Evolutionary conservation across 2,113 vertebrate species (phyloP), one percentile per base, ranked within the genome.

Genomic region (Rhea americana): DNA sequence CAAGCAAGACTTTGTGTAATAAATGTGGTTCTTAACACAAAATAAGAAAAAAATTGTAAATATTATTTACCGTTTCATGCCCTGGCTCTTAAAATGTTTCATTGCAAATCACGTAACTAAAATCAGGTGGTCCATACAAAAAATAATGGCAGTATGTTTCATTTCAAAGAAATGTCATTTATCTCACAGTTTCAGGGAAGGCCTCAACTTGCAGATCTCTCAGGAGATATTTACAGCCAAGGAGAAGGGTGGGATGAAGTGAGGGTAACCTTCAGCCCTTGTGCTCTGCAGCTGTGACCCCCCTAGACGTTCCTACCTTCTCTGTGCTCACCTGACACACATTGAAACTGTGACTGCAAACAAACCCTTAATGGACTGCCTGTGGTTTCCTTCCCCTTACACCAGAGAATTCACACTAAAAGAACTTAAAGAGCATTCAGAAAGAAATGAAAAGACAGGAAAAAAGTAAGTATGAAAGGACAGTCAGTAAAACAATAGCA

Each of bases 1-100:
- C 62, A 70, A 86, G 35, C 39, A 81, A 81, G 67, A 84, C 5
- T 66, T 81, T 75, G 45, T 82, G 62, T 24, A 90, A 93, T 76
- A 90, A 84, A 86, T 82, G 83, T 19, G 7, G 68, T 90, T 84
- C 53, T 86, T 84, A 93, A 88, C 35, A 83, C 53, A 84, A 56
- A 86, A 94, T 84, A 3, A 9, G 83, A 90, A 75, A 91, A 89
- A 87, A 13, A 78, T 82, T 30, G 28, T 68, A 78, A 61, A 73
- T n/a, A 7, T 56, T 84, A 76, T 82, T 88, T 80, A 79, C 63
- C 66, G 20, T 88, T 88, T 62, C 18, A 39, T 71, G 24, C 9
- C 8, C 22, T 1, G 0, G 45, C 8, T 79, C 30, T 65, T 74
- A 73, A 35, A 85, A n/a, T 17, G 22, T 48, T 63, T 82, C 32